Base-by-base conservation (phyloP, 2,113 vertebrate genomes). In the Hyperopisus bebe region DNA sequence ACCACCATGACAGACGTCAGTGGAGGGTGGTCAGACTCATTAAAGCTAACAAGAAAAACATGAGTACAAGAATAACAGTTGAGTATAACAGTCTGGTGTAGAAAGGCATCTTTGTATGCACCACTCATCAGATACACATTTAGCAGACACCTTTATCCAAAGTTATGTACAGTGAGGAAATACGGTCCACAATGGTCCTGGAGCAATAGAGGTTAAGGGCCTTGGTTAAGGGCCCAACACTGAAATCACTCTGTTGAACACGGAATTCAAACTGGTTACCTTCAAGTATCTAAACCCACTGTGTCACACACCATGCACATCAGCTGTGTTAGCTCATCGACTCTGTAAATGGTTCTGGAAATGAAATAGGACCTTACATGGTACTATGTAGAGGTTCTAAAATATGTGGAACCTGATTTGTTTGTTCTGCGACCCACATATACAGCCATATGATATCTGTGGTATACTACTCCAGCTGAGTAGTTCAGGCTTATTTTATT, bases 371-470 rank as follows among this genome's bases (percentile, higher is more conserved):
- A 27, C 10, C 10, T 1, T 11, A 70, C n/a, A 10, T 70, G 62
- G 2, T 70, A 70, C 27, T 70, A 31, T 5, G 27, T 31, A 70
- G 62, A 70, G 62, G 62, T 70, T 70, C n/a, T 27, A 31, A 70
- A 70, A 31, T 70, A 70, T 11, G 27, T 70, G 27, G 0, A 31
- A 31, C 27, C 62, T 70, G 10, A 70, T 31, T 70, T 31, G 24
- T 10, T 39, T 89, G 10, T 86, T 15, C 50, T 85, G 31, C 3
- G 27, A 39, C 31, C 24, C 74, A 39, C 53, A 51, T 42, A 27
- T 51, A 70, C n/a, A 70, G 62, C 62, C 27, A 35, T 85, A 89
- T 86, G 62, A 44, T 55, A 53, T 51, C 19, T 87, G 87, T 83
- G 88, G 39, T 31, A 70, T 31, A 31, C 3, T 70, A 13, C 62